These are phyloP conservation scores for Heliconius eleuchia DNA, from an alignment of 1,140 invertebrate genomes.

Conservation along the genomic window DNA sequence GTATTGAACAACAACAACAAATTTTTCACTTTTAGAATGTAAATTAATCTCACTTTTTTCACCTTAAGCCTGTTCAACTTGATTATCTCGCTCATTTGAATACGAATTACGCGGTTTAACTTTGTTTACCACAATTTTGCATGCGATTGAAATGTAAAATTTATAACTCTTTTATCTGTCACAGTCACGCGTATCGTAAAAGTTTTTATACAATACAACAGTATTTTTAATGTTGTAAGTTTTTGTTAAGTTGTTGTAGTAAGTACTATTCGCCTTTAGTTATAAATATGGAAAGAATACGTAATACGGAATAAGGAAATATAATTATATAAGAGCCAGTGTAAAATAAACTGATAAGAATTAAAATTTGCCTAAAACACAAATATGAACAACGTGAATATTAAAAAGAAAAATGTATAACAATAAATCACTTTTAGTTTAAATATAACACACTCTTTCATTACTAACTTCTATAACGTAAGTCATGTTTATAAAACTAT, in stretches of 20 bases:
- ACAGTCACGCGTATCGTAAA: neutral
- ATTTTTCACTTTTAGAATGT: neutral
- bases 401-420: no score
- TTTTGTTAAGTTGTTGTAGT: no score
- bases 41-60: neutral
- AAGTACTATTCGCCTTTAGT: neutral
- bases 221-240: no score
- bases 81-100: slow-evolving; percentile 37
- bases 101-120: slow-evolving; percentile 35
- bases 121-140: slow-evolving; percentile 35
- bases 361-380: neutral
- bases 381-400: no score
- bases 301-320: neutral
- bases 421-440: no score
- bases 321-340: neutral
- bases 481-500: no score
- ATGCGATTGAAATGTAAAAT: slow-evolving; percentile 37
- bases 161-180: neutral
- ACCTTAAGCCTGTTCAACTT: neutral
- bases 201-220: neutral
- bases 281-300: neutral
- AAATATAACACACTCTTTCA: no score
- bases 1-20: neutral
- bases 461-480: no score
- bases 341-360: neutral